These are phyloP conservation scores for Varanus komodoensis DNA, from an alignment of 2,113 vertebrate genomes.

Conservation along the genomic window DNA sequence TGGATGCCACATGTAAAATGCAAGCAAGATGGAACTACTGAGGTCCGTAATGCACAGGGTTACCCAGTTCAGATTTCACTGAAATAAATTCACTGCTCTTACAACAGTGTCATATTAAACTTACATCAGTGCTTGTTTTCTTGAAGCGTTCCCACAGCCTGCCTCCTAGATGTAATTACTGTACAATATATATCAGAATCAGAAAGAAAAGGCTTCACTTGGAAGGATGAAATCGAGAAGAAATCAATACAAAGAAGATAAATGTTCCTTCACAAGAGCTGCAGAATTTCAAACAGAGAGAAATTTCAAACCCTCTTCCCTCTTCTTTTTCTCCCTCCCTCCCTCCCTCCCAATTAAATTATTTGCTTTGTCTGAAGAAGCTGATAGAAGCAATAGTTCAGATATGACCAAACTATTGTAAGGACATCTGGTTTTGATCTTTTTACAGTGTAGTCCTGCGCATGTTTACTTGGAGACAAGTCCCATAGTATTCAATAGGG, in stretches of 20 bases:
- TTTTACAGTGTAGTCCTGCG: background rate
- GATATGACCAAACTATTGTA: background rate
- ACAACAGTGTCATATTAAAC: constrained; percentile 70
- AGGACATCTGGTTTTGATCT: background rate
- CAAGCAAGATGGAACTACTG: background rate
- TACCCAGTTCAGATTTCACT: constrained; percentile 34
- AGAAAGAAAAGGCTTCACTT: constrained; percentile 71
- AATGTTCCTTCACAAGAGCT: constrained; percentile 67
- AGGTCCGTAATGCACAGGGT: constrained; percentile 12
- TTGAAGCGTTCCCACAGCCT: constrained; percentile 63
- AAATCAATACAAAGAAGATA: constrained; percentile 78
- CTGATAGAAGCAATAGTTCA: constrained; percentile 6
- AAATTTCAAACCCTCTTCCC: constrained; percentile 57
- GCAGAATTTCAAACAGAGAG: constrained; percentile 49
- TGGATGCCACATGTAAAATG: background rate
- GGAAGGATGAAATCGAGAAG: constrained; percentile 67
- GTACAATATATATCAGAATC: constrained; percentile 70
- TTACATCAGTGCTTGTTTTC: constrained; percentile 69
- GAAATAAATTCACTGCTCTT: constrained; percentile 56
- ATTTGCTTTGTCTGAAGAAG: constrained; percentile 38
- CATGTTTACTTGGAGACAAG: background rate
- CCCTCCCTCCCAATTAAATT: constrained; percentile 31
- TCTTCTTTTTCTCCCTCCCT: background rate
- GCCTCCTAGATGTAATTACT: constrained; percentile 76
- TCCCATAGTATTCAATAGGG: background rate